A percentile compares a stretch with the other conserved stretches of the same genome.
Conservation (phyloP, 2,888 invertebrate species). For the Eueremaeus valkanovi region DNA sequence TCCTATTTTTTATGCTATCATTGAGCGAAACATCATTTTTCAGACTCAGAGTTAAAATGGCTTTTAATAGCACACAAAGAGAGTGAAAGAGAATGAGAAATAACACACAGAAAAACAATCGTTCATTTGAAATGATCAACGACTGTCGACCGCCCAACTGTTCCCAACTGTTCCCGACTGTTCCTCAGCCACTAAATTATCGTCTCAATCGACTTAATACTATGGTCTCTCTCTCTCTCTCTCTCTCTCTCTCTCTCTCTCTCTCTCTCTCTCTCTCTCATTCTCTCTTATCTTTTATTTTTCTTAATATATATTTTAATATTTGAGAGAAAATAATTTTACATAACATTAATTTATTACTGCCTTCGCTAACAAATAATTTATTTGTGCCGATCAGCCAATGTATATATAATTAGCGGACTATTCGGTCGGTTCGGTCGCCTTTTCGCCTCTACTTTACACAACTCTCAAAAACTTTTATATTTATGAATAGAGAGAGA, state of each 20-base stretch:
- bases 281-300: too few species aligned
- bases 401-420: neutral
- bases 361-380: neutral
- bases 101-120: constrained; percentile 13
- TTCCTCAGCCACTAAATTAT: neutral
- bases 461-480: neutral
- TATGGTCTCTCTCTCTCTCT: too few species aligned
- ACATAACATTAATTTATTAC: too few species aligned
- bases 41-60: neutral
- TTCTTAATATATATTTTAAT: too few species aligned
- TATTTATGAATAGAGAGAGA: neutral
- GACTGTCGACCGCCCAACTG: constrained; percentile 16
- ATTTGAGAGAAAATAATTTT: too few species aligned
- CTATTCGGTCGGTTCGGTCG: neutral
- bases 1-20: neutral
- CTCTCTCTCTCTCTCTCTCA: too few species aligned
- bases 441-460: neutral
- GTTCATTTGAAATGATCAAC: constrained; percentile 11
- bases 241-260: too few species aligned
- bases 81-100: neutral
- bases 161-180: neutral
- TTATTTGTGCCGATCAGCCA: neutral
- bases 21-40: constrained; percentile 7
- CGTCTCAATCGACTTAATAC: neutral
- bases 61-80: neutral